phyloP scores from a whole-genome alignment of 2,888 invertebrate genomes.

The Lordiphosa fenestrarum region DNA sequence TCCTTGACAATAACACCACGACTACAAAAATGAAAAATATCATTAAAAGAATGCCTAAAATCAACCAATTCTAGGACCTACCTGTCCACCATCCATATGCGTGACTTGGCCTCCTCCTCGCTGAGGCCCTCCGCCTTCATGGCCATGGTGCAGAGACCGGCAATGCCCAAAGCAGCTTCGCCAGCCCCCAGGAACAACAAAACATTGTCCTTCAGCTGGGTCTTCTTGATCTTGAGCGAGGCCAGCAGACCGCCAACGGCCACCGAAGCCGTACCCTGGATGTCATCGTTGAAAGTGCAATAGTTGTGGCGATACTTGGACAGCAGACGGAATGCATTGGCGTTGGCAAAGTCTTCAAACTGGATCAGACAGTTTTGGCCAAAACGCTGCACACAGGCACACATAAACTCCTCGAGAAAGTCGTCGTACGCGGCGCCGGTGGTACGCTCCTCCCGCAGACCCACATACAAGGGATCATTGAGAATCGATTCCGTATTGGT shows the following conservation, averaged over 20 bases:
- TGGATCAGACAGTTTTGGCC: constrained; percentile 93
- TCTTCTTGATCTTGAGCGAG: constrained; percentile 91
- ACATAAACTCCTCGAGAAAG: constrained; percentile 98
- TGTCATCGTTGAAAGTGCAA: constrained; percentile 99
- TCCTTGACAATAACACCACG: constrained; percentile 95
- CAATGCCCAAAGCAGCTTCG: constrained; percentile 97
- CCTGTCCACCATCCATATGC: constrained; percentile 96
- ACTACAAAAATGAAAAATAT: constrained; percentile 80
- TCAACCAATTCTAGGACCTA: constrained; percentile 6
- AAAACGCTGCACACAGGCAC: constrained; percentile 90
- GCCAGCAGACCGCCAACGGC: constrained; percentile 96
- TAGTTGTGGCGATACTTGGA: constrained; percentile 92
- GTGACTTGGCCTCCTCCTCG: constrained; percentile 87
- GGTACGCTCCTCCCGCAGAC: constrained; percentile 91
- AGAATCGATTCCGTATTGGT: constrained; percentile 92
- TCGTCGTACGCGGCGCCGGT: constrained; percentile 93
- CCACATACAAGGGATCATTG: constrained; percentile 97
- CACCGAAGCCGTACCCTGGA: constrained; percentile 98
- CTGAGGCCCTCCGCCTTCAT: constrained; percentile 92
- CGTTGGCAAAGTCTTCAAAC: constrained; percentile 99
- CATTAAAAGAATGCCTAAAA: no score
- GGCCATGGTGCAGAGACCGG: constrained; percentile 93
- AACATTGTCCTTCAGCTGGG: constrained; percentile 89
- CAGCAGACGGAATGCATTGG: constrained; percentile 96
- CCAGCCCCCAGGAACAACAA: constrained; percentile 98